Conservation (phyloP, 2,113 vertebrate genomes). For the Leucoraja erinaceus region DNA sequence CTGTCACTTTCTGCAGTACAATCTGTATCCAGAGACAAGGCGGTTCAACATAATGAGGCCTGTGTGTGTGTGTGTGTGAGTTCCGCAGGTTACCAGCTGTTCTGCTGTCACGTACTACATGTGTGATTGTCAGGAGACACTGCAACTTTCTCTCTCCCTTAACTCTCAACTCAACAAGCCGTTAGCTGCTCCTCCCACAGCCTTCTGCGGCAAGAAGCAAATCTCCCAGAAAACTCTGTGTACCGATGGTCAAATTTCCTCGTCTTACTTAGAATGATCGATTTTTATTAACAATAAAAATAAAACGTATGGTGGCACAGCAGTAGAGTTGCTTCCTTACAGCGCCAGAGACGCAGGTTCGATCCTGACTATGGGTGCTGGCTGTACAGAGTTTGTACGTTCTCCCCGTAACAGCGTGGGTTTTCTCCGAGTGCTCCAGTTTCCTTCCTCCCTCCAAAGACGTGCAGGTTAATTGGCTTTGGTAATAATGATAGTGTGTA, state of each 20-base stretch:
- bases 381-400: no score
- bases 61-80: neutral
- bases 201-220: neutral
- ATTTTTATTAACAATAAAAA: neutral
- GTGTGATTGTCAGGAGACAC: neutral
- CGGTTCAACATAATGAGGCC: neutral
- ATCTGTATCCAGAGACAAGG: neutral
- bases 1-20: neutral
- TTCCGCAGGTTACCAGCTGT: neutral
- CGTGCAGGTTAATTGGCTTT: no score
- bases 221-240: neutral
- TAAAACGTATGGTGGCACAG: no score
- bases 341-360: no score
- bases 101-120: no score
- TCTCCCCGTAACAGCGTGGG: no score
- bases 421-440: no score
- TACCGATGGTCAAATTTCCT: neutral
- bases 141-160: neutral
- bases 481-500: no score
- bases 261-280: neutral
- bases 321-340: no score
- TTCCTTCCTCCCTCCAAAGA: no score
- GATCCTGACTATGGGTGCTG: no score
- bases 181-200: neutral
- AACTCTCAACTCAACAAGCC: neutral